phyloP scores from a whole-genome alignment of 2,888 invertebrate genomes.

The Congeria kusceri region DNA sequence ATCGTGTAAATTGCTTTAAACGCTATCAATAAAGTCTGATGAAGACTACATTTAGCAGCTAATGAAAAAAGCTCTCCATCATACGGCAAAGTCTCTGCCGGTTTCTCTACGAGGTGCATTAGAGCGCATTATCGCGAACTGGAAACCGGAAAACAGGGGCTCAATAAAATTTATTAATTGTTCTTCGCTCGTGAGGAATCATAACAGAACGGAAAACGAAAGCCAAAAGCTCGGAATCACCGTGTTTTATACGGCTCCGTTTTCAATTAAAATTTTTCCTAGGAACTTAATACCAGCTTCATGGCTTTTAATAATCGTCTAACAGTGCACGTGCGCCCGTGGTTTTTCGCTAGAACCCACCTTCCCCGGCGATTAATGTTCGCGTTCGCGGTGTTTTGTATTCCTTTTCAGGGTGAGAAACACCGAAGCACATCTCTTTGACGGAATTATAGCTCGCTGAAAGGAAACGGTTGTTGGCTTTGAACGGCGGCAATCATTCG shows the following conservation, averaged over 20 bases:
- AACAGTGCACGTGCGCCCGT: constrained; percentile 52
- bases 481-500: constrained; percentile 42
- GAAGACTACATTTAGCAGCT: constrained; percentile 57
- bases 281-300: constrained; percentile 45
- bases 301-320: constrained; percentile 47
- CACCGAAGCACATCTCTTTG: constrained; percentile 27
- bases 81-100: constrained; percentile 33
- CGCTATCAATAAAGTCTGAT: constrained; percentile 56
- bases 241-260: constrained; percentile 66
- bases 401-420: constrained; percentile 24
- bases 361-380: constrained; percentile 16
- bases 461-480: constrained; percentile 52
- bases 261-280: constrained; percentile 60
- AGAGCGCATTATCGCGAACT: constrained; percentile 62
- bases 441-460: constrained; percentile 28
- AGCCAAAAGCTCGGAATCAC: constrained; percentile 43
- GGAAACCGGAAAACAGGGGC: constrained; percentile 56
- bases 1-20: constrained; percentile 49
- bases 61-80: constrained; percentile 60
- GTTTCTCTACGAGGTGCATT: constrained; percentile 51
- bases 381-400: constrained; percentile 42
- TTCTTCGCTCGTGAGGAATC: constrained; percentile 55
- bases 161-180: constrained; percentile 70
- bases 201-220: constrained; percentile 63
- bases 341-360: constrained; percentile 28